Evolutionary conservation across 2,888 invertebrate genomes (phyloP), one percentile per base, ranked within the genome.

Genomic region (Phyllotreta striolata): DNA sequence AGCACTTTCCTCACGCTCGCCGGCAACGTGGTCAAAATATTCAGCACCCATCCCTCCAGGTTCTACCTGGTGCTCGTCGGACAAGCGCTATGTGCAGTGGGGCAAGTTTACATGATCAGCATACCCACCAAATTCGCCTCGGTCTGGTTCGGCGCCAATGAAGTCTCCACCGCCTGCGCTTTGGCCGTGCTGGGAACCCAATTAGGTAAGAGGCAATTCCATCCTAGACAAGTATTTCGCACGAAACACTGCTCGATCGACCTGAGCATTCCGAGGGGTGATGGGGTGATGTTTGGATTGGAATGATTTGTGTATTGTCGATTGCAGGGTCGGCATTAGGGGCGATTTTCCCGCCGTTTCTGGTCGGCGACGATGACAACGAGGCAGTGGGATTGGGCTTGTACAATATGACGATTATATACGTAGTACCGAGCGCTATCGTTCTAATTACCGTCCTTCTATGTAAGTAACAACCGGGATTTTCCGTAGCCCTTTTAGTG

Each of bases 101-200:
- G 87, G 0, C 88, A 91, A 79, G 84, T 89, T n/a, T 86, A 89
- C 71, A 84, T 89, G 66, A 81, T 90, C 37, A 87, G 86, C 13
- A 84, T 90, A 44, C 91, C 91, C 0, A 87, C 91, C 0, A 83
- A 84, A 44, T 76, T 91, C 62, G 89, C 91, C 0, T 89, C 91
- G 0, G 85, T 87, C 10, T 78, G 98, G 98, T 98, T 98, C 80
- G 96, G 96, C 0, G 89, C 94, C 0, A 89, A 93, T 76, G 93
- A 97, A 84, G 95, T 97, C 4, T 96, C 96, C 5, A 76, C 94
- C 0, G 98, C 98, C 0, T 96, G 96, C 83, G 94, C 96, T 73
- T 88, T 97, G 67, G 98, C 96, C 0, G 96, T 98, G n/a, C 96
- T 98, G 79, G 98, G 97, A 12, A 97, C 97, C 82, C 96, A 97